Percentiles rank a stretch among this genome's conserved stretches.
Conservation (phyloP, 2,113 vertebrate species). For the Megalops atlanticus region DNA sequence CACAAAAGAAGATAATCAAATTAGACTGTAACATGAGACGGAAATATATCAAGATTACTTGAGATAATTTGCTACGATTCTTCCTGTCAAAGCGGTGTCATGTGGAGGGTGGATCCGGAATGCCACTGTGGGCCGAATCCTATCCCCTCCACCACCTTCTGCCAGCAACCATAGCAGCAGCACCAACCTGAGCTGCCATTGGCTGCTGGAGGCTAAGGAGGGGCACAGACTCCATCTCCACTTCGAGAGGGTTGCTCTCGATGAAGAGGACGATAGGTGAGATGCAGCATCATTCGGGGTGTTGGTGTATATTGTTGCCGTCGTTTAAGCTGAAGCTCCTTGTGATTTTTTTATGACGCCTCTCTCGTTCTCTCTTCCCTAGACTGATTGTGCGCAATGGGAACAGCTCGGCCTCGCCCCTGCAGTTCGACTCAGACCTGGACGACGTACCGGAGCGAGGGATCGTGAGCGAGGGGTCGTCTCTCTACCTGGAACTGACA, state of each 20-base stretch:
- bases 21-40: neutral
- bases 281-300: slow-evolving; percentile 29
- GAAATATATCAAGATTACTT: neutral
- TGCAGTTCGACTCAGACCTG: slow-evolving; percentile 87
- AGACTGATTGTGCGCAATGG: slow-evolving; percentile 86
- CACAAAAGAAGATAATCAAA: neutral
- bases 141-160: slow-evolving; percentile 74
- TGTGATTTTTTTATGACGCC: neutral
- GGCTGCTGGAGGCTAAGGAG: slow-evolving; percentile 86
- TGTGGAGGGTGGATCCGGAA: slow-evolving; percentile 87
- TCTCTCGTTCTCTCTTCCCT: slow-evolving; percentile 3
- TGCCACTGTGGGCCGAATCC: slow-evolving; percentile 83
- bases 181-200: slow-evolving; percentile 89
- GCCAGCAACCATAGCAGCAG: slow-evolving; percentile 79
- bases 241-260: slow-evolving; percentile 87
- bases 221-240: slow-evolving; percentile 86
- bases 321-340: too few relatives aligned
- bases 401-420: slow-evolving; percentile 74
- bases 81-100: slow-evolving; percentile 67
- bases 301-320: too few relatives aligned
- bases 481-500: slow-evolving; percentile 83
- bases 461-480: slow-evolving; percentile 82
- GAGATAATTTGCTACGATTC: neutral
- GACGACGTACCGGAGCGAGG: slow-evolving; percentile 88
- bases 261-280: slow-evolving; percentile 88